Conservation (phyloP, 2,113 vertebrate genomes). For the Ellobius talpinus region DNA sequence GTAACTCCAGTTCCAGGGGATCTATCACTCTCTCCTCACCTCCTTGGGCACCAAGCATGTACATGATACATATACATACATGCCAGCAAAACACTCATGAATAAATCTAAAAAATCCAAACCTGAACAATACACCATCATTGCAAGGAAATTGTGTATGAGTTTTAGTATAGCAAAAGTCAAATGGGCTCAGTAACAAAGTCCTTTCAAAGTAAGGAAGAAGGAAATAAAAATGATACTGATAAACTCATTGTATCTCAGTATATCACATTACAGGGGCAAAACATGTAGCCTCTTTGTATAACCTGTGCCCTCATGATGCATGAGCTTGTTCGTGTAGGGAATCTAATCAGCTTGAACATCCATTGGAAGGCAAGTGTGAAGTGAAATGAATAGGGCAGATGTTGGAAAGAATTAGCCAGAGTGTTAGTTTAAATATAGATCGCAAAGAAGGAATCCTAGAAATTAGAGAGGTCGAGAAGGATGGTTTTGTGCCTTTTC, state of each 20-base stretch:
- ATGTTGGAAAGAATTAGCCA: conserved; percentile 36
- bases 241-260: conserved; percentile 14
- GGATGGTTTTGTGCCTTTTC: background rate
- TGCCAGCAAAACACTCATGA: background rate
- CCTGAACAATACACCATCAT: background rate
- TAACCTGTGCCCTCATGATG: background rate
- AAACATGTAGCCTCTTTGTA: background rate
- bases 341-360: background rate
- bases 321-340: background rate
- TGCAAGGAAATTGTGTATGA: background rate
- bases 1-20: background rate
- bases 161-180: background rate
- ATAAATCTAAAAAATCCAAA: background rate
- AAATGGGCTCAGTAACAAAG: background rate
- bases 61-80: background rate
- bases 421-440: conserved; percentile 7
- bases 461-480: conserved; percentile 11
- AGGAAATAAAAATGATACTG: conserved; percentile 30
- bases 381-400: background rate
- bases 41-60: background rate
- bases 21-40: background rate
- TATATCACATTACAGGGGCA: background rate
- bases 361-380: background rate
- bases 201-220: conserved; percentile 41
- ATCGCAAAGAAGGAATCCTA: background rate